Conservation (phyloP, 1,140 invertebrate species). For the Tachypleus tridentatus region DNA sequence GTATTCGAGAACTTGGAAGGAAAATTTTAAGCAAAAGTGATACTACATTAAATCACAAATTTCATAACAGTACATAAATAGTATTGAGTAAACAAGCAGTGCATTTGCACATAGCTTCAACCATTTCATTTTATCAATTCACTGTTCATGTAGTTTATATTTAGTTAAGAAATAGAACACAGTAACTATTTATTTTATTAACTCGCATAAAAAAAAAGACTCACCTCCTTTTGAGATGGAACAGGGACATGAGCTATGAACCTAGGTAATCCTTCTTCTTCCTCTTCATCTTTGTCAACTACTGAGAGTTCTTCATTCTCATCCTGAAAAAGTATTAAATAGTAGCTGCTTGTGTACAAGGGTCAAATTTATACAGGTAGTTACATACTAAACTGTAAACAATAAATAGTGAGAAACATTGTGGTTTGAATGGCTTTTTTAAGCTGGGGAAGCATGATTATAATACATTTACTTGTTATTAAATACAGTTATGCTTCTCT, state of each 20-base stretch:
- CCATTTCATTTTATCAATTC: not conserved
- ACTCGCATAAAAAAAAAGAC: not conserved
- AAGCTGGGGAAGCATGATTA: not conserved
- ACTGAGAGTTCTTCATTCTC: constrained; percentile 7
- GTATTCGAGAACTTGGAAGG: not conserved
- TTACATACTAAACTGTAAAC: not conserved
- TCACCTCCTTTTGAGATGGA: constrained; percentile 62
- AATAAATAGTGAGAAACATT: no score
- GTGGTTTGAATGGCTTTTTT: not conserved
- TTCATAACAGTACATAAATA: not conserved
- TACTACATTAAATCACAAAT: not conserved
- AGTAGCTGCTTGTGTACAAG: not conserved
- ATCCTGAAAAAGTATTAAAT: constrained; percentile 4
- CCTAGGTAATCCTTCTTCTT: constrained; percentile 34
- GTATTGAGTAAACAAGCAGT: not conserved
- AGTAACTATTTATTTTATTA: not conserved
- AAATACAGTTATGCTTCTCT: no score
- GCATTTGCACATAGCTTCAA: not conserved
- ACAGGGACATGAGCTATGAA: constrained; percentile 75
- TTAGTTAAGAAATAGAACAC: not conserved
- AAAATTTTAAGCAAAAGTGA: constrained; percentile 9
- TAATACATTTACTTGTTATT: no score
- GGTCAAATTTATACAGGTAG: not conserved
- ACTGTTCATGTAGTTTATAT: not conserved
- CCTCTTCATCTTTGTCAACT: constrained; percentile 27